A percentile compares a stretch with the other conserved stretches of the same genome.
These are phyloP conservation scores for Papilio helenus DNA, from an alignment of 1,140 invertebrate genomes.

Conservation along the genomic window DNA sequence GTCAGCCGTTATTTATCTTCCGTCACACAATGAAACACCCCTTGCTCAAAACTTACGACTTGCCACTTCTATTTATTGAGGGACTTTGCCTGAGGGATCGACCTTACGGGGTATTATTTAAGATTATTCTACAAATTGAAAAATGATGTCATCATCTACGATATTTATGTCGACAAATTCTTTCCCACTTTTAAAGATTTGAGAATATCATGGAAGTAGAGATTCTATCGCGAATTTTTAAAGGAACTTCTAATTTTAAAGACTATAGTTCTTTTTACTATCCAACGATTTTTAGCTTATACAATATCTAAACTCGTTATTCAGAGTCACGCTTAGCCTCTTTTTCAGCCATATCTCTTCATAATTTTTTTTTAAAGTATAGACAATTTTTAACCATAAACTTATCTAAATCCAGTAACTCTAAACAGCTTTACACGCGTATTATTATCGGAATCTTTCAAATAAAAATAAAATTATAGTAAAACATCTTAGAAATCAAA, in stretches of 20 bases:
- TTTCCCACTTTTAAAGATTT: neutral
- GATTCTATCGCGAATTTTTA: neutral
- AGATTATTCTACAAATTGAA: slow-evolving; percentile 33
- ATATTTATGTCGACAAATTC: neutral
- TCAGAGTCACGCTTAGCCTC: neutral
- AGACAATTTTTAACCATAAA: neutral
- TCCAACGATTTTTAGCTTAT: neutral
- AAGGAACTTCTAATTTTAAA: neutral
- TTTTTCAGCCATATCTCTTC: neutral
- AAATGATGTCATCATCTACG: slow-evolving; percentile 10
- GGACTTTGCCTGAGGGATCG: slow-evolving; percentile 3
- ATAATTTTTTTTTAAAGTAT: too few relatives aligned
- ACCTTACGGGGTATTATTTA: slow-evolving; percentile 22
- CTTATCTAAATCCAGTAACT: too few relatives aligned
- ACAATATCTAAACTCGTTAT: neutral
- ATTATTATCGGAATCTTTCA: too few relatives aligned
- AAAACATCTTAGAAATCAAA: neutral
- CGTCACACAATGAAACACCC: slow-evolving; percentile 29
- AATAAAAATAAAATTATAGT: neutral
- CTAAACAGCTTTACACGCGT: too few relatives aligned
- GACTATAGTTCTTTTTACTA: neutral
- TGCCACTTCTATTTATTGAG: slow-evolving; percentile 38
- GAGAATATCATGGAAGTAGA: too few relatives aligned
- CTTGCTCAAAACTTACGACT: slow-evolving; percentile 34
- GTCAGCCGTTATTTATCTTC: slow-evolving; percentile 37